Percentiles rank a stretch among this genome's conserved stretches.
phyloP scores from a whole-genome alignment of 1,140 invertebrate genomes.

The Drosophila nannoptera region DNA sequence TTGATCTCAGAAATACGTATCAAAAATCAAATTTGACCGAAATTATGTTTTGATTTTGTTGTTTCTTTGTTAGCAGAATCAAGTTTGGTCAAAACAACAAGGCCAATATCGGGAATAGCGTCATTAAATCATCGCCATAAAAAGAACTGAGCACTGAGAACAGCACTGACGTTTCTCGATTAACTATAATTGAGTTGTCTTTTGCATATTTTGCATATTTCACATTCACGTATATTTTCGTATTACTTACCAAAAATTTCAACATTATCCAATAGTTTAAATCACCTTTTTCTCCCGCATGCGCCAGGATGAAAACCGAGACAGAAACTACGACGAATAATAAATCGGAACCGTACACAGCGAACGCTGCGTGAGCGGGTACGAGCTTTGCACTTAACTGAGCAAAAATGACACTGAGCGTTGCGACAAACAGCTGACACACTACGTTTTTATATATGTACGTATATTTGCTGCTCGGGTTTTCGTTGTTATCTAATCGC shows the following conservation, averaged over 20 bases:
- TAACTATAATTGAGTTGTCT: too few relatives aligned
- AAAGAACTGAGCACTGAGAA: slow-evolving; percentile 27
- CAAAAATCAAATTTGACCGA: background rate
- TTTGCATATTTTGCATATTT: slow-evolving; percentile 1
- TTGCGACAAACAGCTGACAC: slow-evolving; percentile 56
- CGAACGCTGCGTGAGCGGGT: slow-evolving; percentile 27
- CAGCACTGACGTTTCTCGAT: background rate
- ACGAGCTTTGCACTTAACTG: slow-evolving; percentile 3
- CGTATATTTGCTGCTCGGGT: slow-evolving; percentile 16
- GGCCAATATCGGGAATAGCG: background rate
- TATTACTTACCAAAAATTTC: slow-evolving; percentile 62
- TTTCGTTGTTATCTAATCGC: slow-evolving; percentile 42
- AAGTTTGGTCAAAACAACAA: slow-evolving; percentile 1
- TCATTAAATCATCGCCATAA: slow-evolving; percentile 55
- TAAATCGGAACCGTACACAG: slow-evolving; percentile 24
- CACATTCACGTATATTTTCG: slow-evolving; percentile 7
- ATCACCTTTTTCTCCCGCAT: slow-evolving; percentile 45
- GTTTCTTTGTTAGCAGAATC: background rate
- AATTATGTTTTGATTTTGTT: too few relatives aligned
- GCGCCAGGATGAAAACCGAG: slow-evolving; percentile 54
- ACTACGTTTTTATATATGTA: slow-evolving; percentile 33
- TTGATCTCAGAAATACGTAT: too few relatives aligned
- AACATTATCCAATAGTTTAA: slow-evolving; percentile 57
- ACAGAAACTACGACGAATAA: slow-evolving; percentile 31
- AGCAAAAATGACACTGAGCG: background rate